Evolutionary conservation across 1,140 invertebrate species (phyloP).

Genomic region (Samia ricini): DNA sequence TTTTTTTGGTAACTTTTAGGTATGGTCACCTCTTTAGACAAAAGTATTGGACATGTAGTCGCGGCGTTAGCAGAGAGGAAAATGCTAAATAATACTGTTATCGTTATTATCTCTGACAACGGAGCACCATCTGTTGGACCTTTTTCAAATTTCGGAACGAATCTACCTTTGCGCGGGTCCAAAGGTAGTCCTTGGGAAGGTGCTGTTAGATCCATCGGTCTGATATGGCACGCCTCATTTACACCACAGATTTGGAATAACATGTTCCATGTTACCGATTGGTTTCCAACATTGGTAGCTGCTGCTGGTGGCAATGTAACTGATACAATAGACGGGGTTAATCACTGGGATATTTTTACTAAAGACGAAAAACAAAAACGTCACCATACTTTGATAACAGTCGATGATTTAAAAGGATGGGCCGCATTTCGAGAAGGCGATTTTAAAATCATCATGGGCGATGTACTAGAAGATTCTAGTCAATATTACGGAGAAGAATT

Average conservation of each 20-base stretch:
- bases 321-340: constrained; percentile 79
- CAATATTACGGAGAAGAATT: constrained; percentile 30
- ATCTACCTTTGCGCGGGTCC: constrained; percentile 87
- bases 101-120: constrained; percentile 87
- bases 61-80: constrained; percentile 79
- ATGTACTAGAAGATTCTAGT: constrained; percentile 23
- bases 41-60: constrained; percentile 85
- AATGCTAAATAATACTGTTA: constrained; percentile 84
- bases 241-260: constrained; percentile 81
- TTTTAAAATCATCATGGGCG: constrained; percentile 41
- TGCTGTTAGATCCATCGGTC: constrained; percentile 83
- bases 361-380: constrained; percentile 77
- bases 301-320: constrained; percentile 29
- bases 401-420: constrained; percentile 34
- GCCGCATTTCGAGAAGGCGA: constrained; percentile 40
- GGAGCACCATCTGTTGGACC: constrained; percentile 85
- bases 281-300: constrained; percentile 86
- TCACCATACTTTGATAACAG: constrained; percentile 77
- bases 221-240: constrained; percentile 86
- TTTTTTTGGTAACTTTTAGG: constrained; percentile 73
- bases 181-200: constrained; percentile 92
- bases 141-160: constrained; percentile 88
- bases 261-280: constrained; percentile 90
- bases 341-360: constrained; percentile 82
- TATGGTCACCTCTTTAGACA: constrained; percentile 73